Evolutionary conservation across 2,797 vertebrate genomes (phyloP).

Genomic region (Amblyraja radiata): DNA sequence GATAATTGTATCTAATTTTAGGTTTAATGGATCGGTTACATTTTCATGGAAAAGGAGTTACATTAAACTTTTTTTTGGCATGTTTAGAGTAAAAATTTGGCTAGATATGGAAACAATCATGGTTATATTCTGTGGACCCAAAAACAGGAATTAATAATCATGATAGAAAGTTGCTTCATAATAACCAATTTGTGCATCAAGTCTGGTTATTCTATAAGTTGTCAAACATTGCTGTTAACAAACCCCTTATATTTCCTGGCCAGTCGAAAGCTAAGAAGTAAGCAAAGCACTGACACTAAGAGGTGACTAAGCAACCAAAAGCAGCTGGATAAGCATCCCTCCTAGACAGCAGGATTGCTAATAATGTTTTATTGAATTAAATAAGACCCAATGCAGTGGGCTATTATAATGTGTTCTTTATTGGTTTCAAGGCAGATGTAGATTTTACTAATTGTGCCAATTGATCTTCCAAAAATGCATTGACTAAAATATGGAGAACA

Average conservation of each 20-base stretch:
- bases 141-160: neutral
- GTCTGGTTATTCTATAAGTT: neutral
- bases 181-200: neutral
- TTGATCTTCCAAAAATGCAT: neutral
- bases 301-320: neutral
- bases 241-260: neutral
- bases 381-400: neutral
- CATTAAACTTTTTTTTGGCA: neutral
- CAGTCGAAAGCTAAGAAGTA: neutral
- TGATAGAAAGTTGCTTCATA: neutral
- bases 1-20: neutral
- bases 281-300: neutral
- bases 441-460: neutral
- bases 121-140: neutral
- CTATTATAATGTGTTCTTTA: neutral
- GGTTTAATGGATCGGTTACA: neutral
- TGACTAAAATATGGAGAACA: neutral
- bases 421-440: neutral
- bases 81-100: neutral
- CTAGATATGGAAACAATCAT: neutral
- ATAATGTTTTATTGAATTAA: neutral
- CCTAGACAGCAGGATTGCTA: neutral
- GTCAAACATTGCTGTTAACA: neutral
- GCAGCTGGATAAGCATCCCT: neutral
- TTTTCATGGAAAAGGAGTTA: neutral